Evolutionary conservation across 2,888 invertebrate species (phyloP).

Genomic region (Cheilosia soror): DNA sequence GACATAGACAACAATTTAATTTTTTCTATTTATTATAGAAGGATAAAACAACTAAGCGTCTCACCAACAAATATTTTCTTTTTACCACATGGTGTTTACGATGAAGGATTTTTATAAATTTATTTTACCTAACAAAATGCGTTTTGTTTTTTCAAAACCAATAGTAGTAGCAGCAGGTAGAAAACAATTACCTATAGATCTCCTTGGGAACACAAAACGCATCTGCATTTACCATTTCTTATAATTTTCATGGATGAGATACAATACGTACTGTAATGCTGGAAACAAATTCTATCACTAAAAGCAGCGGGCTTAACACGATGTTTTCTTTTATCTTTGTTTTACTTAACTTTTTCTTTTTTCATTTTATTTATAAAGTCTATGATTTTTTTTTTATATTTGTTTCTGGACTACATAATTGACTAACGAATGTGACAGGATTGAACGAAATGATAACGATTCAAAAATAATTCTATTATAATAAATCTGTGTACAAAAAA

Average conservation of each 20-base stretch:
- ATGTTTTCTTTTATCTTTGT: background rate
- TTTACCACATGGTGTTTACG: too few relatives aligned
- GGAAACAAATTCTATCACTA: background rate
- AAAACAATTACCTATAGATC: background rate
- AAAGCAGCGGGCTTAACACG: background rate
- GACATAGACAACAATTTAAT: background rate
- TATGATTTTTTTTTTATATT: background rate
- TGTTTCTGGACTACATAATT: background rate
- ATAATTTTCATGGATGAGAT: background rate
- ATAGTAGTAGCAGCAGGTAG: too few relatives aligned
- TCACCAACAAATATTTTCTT: background rate
- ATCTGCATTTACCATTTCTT: background rate
- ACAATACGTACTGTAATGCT: background rate
- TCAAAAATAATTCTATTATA: slow-evolving; percentile 12
- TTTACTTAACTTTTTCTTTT: background rate
- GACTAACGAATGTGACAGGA: background rate
- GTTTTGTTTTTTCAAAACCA: background rate
- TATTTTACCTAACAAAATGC: background rate
- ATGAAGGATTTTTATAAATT: too few relatives aligned
- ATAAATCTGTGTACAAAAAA: slow-evolving; percentile 15
- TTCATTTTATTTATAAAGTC: background rate
- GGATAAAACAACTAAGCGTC: background rate
- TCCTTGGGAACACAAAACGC: background rate
- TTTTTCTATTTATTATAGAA: background rate
- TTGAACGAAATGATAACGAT: slow-evolving; percentile 21